These are phyloP conservation scores for Aphelocoma californica DNA, from an alignment of 2,797 vertebrate genomes.

Conservation along the genomic window DNA sequence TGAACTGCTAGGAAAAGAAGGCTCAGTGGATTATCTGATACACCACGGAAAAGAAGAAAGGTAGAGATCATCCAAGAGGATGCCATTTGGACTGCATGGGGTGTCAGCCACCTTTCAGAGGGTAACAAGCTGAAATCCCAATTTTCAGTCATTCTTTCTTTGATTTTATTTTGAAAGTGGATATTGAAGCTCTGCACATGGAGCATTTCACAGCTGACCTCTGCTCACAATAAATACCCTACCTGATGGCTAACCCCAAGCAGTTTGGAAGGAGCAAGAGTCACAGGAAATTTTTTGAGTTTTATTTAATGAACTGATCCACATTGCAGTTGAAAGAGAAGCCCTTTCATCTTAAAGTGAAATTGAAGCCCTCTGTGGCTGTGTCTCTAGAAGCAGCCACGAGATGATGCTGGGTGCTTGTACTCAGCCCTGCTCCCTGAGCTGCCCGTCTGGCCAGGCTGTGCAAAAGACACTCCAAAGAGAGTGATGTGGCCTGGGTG, in stretches of 20 bases:
- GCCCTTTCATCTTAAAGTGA: not conserved
- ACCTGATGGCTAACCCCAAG: not conserved
- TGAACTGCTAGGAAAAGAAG: not conserved
- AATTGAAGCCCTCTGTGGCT: not conserved
- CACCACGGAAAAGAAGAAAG: not conserved
- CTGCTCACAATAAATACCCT: not conserved
- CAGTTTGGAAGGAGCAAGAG: not conserved
- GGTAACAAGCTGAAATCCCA: not conserved
- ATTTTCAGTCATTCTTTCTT: not conserved
- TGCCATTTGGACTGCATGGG: not conserved
- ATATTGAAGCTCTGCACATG: not conserved
- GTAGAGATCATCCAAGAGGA: not conserved
- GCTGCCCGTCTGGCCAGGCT: not conserved
- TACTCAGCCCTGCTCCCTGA: not conserved
- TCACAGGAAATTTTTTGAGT: not conserved
- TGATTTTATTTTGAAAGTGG: conserved; percentile 14
- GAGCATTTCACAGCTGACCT: not conserved
- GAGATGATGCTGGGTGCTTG: not conserved
- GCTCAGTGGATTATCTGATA: not conserved
- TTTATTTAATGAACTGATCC: not conserved
- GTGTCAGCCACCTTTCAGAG: not conserved
- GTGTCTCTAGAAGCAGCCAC: not conserved
- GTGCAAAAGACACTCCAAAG: not conserved
- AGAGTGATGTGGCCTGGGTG: not conserved
- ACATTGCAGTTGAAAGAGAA: not conserved